Conservation (phyloP, 1,140 invertebrate genomes). For the Cephus cinctus region DNA sequence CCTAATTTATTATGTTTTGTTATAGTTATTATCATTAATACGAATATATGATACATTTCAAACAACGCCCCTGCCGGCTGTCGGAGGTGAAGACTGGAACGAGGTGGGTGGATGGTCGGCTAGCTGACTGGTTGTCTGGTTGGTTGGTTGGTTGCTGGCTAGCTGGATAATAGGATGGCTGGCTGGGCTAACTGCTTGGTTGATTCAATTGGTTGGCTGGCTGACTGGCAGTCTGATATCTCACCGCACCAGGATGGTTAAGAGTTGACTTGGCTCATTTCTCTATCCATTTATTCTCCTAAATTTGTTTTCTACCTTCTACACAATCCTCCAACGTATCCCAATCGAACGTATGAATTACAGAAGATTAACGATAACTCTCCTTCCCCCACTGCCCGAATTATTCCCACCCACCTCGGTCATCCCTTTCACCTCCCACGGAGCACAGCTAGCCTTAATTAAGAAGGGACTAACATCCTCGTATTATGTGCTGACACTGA, state of each 20-base stretch:
- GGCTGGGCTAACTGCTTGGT: no score
- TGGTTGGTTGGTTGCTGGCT: no score
- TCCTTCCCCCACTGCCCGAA: neutral
- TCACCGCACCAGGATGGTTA: no score
- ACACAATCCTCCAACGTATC: no score
- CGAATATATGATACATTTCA: constrained; percentile 58
- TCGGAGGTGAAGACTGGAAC: constrained; percentile 42
- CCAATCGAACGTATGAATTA: no score
- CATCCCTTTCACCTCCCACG: constrained; percentile 45
- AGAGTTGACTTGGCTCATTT: no score
- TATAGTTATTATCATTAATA: constrained; percentile 50
- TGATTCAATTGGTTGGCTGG: no score
- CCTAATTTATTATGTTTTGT: constrained; percentile 55
- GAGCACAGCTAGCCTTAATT: constrained; percentile 45
- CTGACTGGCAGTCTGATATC: no score
- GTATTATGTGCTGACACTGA: constrained; percentile 54
- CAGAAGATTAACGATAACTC: neutral
- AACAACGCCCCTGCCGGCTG: constrained; percentile 49
- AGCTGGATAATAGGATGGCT: no score
- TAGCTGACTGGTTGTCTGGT: no score
- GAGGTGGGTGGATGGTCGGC: constrained; percentile 28
- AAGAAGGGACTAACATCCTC: constrained; percentile 51
- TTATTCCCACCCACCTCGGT: constrained; percentile 30
- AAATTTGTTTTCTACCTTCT: no score
- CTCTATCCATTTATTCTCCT: no score